Percentiles rank a stretch among this genome's conserved stretches.
phyloP scores from a whole-genome alignment of 2,888 invertebrate genomes.

The Eupeodes luniger region DNA sequence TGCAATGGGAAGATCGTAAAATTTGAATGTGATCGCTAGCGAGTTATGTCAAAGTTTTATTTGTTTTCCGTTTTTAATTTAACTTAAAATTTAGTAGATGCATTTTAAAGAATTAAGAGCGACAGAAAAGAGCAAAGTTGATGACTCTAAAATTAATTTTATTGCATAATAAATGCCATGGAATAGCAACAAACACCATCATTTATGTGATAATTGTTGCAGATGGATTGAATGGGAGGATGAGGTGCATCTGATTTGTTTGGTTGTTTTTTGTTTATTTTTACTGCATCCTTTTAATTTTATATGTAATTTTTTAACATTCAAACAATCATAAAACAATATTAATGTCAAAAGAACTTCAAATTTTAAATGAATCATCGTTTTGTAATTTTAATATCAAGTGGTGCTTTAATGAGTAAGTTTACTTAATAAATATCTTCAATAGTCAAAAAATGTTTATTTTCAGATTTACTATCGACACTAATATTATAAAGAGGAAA shows the following conservation, averaged over 20 bases:
- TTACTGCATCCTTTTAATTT: too few species aligned
- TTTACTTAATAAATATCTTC: too few species aligned
- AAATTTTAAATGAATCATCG: too few species aligned
- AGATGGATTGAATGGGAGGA: neutral
- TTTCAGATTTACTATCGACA: too few species aligned
- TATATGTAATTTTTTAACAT: too few species aligned
- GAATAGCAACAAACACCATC: constrained; percentile 59
- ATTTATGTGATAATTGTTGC: constrained; percentile 38
- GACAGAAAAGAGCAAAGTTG: constrained; percentile 50
- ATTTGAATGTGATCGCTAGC: constrained; percentile 48
- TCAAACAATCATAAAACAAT: too few species aligned
- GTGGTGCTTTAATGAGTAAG: too few species aligned
- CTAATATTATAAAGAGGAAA: too few species aligned
- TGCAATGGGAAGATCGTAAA: constrained; percentile 48
- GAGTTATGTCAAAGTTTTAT: constrained; percentile 29
- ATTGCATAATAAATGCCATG: constrained; percentile 66
- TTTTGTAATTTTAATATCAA: too few species aligned
- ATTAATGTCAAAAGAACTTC: too few species aligned
- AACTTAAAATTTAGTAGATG: constrained; percentile 55
- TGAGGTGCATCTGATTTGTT: neutral
- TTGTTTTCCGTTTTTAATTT: constrained; percentile 30
- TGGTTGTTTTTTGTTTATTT: neutral
- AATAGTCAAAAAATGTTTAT: too few species aligned
- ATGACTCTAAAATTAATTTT: constrained; percentile 59
- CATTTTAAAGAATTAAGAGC: neutral